Conservation (phyloP, 2,113 vertebrate genomes). For the Cynocephalus volans region DNA sequence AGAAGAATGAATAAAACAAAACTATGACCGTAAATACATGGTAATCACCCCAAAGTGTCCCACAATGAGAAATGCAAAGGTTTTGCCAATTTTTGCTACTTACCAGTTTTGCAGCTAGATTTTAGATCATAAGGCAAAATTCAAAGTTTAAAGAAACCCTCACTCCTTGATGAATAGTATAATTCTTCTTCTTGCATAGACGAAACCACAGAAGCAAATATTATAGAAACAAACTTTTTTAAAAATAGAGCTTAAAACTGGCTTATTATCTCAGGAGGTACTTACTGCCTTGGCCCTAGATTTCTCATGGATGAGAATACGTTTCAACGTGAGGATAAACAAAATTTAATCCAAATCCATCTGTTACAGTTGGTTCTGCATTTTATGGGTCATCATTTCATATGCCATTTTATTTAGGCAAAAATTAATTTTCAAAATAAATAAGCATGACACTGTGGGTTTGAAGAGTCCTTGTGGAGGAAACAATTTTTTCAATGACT, state of each 20-base stretch:
- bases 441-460: not conserved
- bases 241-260: not conserved
- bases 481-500: not conserved
- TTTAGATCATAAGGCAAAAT: too few species aligned
- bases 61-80: too few species aligned
- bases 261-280: not conserved
- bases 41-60: too few species aligned
- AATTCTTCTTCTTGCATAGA: too few species aligned
- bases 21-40: not conserved
- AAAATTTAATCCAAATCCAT: not conserved
- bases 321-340: not conserved
- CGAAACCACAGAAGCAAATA: too few species aligned
- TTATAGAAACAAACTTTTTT: too few species aligned
- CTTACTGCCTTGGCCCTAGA: not conserved
- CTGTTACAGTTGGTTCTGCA: not conserved
- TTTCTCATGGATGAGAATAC: not conserved
- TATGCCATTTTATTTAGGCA: not conserved
- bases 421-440: slow-evolving; percentile 24
- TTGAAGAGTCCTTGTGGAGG: not conserved
- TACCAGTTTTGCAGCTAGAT: too few species aligned
- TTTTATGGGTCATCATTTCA: not conserved
- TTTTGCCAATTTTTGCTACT: too few species aligned
- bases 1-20: not conserved
- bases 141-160: too few species aligned
- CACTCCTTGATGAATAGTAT: too few species aligned